Evolutionary conservation across 2,113 vertebrate species (phyloP).

Genomic region (Sminthopsis crassicaudata): DNA sequence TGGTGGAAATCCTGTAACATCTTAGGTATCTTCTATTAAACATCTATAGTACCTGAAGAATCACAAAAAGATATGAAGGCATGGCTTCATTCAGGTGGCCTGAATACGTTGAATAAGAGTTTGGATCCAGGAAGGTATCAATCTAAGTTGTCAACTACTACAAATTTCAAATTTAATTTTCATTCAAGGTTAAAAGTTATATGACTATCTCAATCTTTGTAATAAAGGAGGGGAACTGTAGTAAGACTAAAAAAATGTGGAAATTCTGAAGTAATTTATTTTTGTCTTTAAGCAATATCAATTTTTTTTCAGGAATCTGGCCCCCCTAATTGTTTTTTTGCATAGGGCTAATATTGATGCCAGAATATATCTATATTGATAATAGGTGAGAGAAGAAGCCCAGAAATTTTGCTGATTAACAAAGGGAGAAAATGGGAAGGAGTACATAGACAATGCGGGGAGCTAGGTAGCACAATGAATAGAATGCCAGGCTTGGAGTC

Average conservation of each 20-base stretch:
- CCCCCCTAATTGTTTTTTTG: background rate
- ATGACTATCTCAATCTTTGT: background rate
- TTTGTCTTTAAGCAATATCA: background rate
- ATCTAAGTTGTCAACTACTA: background rate
- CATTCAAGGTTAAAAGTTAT: background rate
- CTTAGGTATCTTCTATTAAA: background rate
- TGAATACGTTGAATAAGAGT: background rate
- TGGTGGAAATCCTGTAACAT: background rate
- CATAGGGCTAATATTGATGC: background rate
- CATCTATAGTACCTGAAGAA: background rate
- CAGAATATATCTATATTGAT: background rate
- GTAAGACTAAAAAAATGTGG: background rate
- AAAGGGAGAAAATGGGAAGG: background rate
- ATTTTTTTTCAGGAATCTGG: background rate
- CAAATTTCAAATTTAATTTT: background rate
- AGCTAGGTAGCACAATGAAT: no score
- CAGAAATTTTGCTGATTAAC: background rate
- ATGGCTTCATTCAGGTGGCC: background rate
- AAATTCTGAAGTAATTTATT: background rate
- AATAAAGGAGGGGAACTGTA: background rate
- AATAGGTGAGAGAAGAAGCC: rapidly evolving
- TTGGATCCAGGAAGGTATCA: background rate
- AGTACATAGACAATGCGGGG: background rate
- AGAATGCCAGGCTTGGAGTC: no score
- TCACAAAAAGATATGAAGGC: background rate